A percentile compares a stretch with the other conserved stretches of the same genome.
Evolutionary conservation across 2,797 vertebrate species (phyloP).

Genomic region (Malacoraja senta): DNA sequence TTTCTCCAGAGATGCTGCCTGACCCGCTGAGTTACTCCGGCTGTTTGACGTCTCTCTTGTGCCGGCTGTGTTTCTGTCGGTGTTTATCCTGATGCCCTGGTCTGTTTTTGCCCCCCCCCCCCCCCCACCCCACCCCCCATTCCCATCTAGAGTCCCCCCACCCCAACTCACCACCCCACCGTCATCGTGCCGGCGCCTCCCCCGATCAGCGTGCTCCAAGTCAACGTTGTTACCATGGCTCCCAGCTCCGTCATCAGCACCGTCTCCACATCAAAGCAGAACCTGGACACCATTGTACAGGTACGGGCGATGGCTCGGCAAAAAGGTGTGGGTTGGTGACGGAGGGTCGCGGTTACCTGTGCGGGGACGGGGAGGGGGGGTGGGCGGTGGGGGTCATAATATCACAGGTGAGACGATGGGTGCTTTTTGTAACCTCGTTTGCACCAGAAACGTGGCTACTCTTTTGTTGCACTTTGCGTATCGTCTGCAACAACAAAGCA

Average conservation of each 20-base stretch:
- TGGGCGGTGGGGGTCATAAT: no score
- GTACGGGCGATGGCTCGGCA: constrained; percentile 50
- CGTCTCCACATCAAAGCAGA: constrained; percentile 90
- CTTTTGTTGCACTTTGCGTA: no score
- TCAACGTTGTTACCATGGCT: constrained; percentile 93
- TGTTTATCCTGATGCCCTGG: not conserved
- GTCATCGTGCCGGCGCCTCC: constrained; percentile 85
- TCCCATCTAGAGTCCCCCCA: constrained; percentile 75
- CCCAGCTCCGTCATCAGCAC: constrained; percentile 90
- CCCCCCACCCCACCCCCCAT: constrained; percentile 60
- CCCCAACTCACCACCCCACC: constrained; percentile 90
- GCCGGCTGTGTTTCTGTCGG: not conserved
- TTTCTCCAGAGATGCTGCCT: not conserved
- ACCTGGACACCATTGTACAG: constrained; percentile 98
- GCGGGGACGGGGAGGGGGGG: not conserved
- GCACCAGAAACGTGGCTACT: no score
- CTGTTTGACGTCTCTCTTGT: not conserved
- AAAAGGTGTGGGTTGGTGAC: not conserved
- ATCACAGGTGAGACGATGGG: not conserved
- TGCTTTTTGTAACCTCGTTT: no score
- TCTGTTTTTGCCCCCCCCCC: constrained; percentile 26
- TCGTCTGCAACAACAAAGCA: no score
- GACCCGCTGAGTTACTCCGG: not conserved
- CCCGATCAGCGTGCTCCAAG: constrained; percentile 75
- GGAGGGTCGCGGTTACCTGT: not conserved